These are phyloP conservation scores for Microtus ochrogaster DNA, from an alignment of 2,113 vertebrate genomes.

Conservation along the genomic window DNA sequence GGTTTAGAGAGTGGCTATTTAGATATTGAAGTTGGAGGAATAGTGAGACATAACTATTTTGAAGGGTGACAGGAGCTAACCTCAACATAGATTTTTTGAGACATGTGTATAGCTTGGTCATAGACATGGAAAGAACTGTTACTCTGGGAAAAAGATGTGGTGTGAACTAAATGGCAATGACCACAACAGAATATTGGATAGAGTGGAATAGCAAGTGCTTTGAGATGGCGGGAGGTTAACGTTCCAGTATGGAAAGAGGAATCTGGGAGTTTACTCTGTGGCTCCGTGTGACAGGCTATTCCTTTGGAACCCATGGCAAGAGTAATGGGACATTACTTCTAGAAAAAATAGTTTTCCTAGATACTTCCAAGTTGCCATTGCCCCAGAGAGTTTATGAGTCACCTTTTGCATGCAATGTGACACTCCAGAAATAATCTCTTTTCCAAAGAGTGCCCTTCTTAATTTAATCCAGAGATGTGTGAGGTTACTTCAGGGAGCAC, in stretches of 20 bases:
- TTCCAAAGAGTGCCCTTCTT: neutral
- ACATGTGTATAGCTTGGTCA: neutral
- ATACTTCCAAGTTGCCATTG: neutral
- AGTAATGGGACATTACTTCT: neutral
- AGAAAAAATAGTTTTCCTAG: neutral
- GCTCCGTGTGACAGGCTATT: neutral
- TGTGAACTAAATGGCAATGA: neutral
- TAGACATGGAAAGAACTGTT: neutral
- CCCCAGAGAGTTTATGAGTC: neutral
- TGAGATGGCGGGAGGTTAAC: neutral
- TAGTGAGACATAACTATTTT: neutral
- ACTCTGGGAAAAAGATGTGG: neutral
- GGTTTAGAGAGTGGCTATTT: neutral
- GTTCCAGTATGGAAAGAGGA: neutral
- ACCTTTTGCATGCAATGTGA: neutral
- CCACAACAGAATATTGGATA: neutral
- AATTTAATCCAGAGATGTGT: constrained; percentile 16
- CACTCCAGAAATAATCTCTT: neutral
- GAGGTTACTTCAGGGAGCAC: neutral
- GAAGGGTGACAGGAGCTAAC: neutral
- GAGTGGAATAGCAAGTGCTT: neutral
- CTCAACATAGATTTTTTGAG: neutral
- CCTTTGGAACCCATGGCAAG: neutral
- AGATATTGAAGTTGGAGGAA: neutral
- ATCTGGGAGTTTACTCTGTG: neutral